Base-by-base conservation (phyloP, 2,888 invertebrate species). In the Clepsis dumicolana region DNA sequence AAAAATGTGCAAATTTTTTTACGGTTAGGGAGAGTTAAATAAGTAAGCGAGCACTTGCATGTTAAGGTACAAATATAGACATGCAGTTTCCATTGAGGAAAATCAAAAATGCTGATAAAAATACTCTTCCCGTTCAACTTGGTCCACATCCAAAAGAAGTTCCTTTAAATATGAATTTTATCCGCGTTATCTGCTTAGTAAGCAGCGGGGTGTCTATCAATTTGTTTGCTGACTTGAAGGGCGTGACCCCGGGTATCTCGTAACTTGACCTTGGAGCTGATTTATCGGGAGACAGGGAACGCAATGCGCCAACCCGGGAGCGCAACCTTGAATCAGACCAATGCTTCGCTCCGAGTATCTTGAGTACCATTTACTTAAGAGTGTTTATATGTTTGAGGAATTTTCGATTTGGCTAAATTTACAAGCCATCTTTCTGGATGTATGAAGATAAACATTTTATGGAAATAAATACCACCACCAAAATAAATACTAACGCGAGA, bases 281-380 rank as follows among this genome's bases (percentile, higher is more conserved):
- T 83, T 83, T 87, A 84, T 86, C 75, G 78, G 77, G 76, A 78
- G 78, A 78, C 72, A 75, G 76, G 80, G 75, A 78, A 84, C 90
- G 88, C 88, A 88, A 77, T 90, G 90, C 90, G 88, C 79, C 80
- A 85, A 75, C 82, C 78, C 72, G 72, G 74, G 73, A 80, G 60
- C 57, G 65, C 54, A 61, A 75, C 82, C 84, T 84, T 84, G 84
- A 77, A 72, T 75, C 73, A 62, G 67, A 63, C 59, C 65, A 44
- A 60, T 53, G 65, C 60, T 38, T 24, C 57, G 63, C 14, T 62
- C 54, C 48, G 52, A 59, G 52, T 62, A 57, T 57, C 29, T 53
- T n/a, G 16, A 48, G 16, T 29, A 27, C 12, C 2, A 35, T 3
- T 14, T 38, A 38, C n/a, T 38, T 38, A 38, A n/a, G 12, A 14